These are phyloP conservation scores for Melanotaenia parkinsoni DNA, from an alignment of 2,797 vertebrate species.

Conservation along the genomic window DNA sequence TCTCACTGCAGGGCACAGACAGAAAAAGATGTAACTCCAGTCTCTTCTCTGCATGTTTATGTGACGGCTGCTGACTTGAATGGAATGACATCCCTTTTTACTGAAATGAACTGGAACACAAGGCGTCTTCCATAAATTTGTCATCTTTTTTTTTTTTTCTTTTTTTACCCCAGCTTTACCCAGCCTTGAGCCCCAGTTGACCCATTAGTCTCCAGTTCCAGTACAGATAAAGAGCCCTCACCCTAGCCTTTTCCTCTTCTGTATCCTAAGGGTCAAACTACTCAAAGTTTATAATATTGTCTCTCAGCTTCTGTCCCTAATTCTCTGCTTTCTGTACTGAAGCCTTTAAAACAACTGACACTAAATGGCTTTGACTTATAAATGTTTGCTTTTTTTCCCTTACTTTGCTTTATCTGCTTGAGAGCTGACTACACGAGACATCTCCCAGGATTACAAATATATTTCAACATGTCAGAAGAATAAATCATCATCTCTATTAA, in stretches of 20 bases:
- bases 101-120: constrained; percentile 47
- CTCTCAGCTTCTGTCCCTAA: constrained; percentile 2
- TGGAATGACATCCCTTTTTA: constrained; percentile 30
- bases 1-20: constrained; percentile 49
- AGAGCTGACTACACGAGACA: constrained; percentile 20
- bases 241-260: constrained; percentile 53
- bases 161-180: constrained; percentile 8
- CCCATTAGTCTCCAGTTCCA: constrained; percentile 53
- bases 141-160: background rate
- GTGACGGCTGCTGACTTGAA: constrained; percentile 39
- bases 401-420: constrained; percentile 6
- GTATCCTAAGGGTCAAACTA: constrained; percentile 53
- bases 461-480: constrained; percentile 33
- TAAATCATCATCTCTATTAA: constrained; percentile 29
- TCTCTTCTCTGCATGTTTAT: constrained; percentile 48
- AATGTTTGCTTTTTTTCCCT: constrained; percentile 17
- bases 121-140: constrained; percentile 25
- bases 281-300: constrained; percentile 26
- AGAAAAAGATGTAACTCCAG: constrained; percentile 26
- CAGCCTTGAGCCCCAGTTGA: constrained; percentile 62
- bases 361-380: constrained; percentile 9
- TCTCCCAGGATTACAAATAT: constrained; percentile 18
- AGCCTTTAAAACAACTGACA: constrained; percentile 8
- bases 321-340: background rate
- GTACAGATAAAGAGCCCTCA: constrained; percentile 60